Conservation (phyloP, 2,888 invertebrate species). For the Cosmia trapezina region DNA sequence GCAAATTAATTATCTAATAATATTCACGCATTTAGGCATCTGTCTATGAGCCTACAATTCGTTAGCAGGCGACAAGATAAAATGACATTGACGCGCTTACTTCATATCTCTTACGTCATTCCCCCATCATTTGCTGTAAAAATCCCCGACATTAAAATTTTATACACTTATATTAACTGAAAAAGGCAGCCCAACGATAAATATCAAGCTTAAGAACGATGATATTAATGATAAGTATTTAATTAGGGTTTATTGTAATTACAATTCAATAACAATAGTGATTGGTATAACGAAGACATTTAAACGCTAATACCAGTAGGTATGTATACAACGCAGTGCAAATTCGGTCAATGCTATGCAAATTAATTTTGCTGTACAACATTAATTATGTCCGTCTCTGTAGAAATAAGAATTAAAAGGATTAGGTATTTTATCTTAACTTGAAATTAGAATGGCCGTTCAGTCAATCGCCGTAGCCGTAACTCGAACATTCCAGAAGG, state of each 20-base stretch:
- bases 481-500: conserved; percentile 20
- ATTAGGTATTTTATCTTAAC: conserved; percentile 24
- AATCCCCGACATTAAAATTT: conserved; percentile 23
- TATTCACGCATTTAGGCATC: conserved; percentile 8
- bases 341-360: conserved; percentile 69
- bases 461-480: background rate
- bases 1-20: conserved; percentile 1
- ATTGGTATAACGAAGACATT: conserved; percentile 63
- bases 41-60: conserved; percentile 7
- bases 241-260: conserved; percentile 57
- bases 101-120: conserved; percentile 64
- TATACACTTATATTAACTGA: conserved; percentile 22
- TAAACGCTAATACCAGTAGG: conserved; percentile 54
- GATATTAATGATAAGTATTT: conserved; percentile 44
- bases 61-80: conserved; percentile 33
- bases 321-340: conserved; percentile 51
- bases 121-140: conserved; percentile 54
- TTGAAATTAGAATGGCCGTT: conserved; percentile 18
- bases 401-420: conserved; percentile 28
- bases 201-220: conserved; percentile 23
- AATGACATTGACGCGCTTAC: conserved; percentile 57
- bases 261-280: conserved; percentile 64
- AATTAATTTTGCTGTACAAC: conserved; percentile 54
- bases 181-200: conserved; percentile 27
- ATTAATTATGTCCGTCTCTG: conserved; percentile 40